Evolutionary conservation across 2,113 vertebrate genomes (phyloP).

Genomic region (Lophius piscatorius): DNA sequence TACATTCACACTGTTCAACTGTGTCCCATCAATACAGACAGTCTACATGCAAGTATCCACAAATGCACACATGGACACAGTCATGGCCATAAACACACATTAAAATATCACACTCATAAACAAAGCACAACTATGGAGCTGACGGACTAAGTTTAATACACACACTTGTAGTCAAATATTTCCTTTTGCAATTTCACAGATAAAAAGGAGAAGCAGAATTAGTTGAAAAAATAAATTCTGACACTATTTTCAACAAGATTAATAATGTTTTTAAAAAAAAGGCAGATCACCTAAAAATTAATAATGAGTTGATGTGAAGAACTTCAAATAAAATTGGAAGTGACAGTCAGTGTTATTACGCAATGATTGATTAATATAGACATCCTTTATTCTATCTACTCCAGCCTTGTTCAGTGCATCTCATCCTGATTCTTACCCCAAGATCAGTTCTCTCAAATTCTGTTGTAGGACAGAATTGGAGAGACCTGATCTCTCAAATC

Average conservation of each 20-base stretch:
- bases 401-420: slow-evolving; percentile 1
- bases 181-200: too few species aligned
- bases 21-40: slow-evolving; percentile 55
- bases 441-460: slow-evolving; percentile 2
- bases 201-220: too few species aligned
- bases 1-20: slow-evolving; percentile 32
- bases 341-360: background rate
- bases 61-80: slow-evolving; percentile 18
- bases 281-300: too few species aligned
- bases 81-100: slow-evolving; percentile 4
- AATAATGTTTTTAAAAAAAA: too few species aligned
- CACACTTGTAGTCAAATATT: too few species aligned
- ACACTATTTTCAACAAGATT: too few species aligned
- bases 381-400: background rate
- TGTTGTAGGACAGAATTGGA: too few species aligned
- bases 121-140: slow-evolving; percentile 47
- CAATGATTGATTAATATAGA: background rate
- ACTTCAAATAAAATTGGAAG: background rate
- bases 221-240: too few species aligned
- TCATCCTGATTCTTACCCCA: background rate
- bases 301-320: too few species aligned
- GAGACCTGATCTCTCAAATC: too few species aligned
- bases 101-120: slow-evolving; percentile 39
- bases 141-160: too few species aligned
- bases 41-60: background rate